Conservation (phyloP, 2,888 invertebrate genomes). For the Cephus sareptanus region DNA sequence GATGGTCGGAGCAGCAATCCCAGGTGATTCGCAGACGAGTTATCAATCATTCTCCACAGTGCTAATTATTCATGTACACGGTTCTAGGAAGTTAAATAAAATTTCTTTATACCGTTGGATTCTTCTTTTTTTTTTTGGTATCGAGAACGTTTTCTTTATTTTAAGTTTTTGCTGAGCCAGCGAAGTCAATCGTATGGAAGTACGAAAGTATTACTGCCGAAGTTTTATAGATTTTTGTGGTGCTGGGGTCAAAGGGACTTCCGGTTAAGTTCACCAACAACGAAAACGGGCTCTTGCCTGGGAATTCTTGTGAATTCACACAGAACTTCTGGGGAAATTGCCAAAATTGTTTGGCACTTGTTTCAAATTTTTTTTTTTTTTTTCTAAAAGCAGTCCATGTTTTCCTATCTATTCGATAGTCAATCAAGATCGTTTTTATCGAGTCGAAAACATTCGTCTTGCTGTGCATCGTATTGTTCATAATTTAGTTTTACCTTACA, state of each 20-base stretch:
- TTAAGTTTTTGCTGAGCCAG: background rate
- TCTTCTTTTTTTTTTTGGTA: background rate
- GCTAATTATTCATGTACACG: background rate
- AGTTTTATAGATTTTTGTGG: background rate
- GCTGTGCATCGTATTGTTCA: background rate
- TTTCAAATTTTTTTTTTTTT: too few relatives aligned
- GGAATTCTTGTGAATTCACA: background rate
- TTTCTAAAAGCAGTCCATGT: background rate
- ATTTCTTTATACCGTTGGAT: background rate
- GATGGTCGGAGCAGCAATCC: background rate
- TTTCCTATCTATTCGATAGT: background rate
- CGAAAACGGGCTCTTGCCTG: background rate
- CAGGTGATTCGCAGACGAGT: background rate
- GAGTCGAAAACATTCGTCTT: background rate
- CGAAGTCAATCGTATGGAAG: background rate
- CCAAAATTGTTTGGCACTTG: background rate
- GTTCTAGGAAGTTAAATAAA: too few relatives aligned
- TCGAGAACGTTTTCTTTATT: background rate
- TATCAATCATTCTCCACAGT: background rate
- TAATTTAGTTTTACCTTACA: conserved; percentile 26
- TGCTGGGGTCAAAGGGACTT: background rate
- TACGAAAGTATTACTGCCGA: background rate
- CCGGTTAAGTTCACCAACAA: background rate
- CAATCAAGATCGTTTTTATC: background rate
- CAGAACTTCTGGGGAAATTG: background rate